phyloP scores from a whole-genome alignment of 2,797 vertebrate genomes.

The Spinibarbus caldwelli region DNA sequence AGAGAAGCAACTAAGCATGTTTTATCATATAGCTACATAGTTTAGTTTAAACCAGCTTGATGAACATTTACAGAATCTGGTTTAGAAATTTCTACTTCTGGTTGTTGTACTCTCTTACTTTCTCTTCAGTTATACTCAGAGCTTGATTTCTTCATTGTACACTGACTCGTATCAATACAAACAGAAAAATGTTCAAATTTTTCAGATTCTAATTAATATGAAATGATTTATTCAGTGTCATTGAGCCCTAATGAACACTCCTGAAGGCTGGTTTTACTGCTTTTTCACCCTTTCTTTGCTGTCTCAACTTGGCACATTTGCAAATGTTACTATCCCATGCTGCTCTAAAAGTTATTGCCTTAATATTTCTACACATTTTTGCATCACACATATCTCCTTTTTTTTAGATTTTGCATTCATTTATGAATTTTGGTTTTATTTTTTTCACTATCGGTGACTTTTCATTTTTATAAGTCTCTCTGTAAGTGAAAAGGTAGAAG shows the following conservation, averaged over 20 bases:
- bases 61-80: slow-evolving; percentile 43
- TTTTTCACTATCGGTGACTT: neutral
- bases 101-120: neutral
- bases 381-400: neutral
- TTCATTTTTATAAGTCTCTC: slow-evolving; percentile 2
- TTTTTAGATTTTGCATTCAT: slow-evolving; percentile 11
- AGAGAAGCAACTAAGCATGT: slow-evolving; percentile 1
- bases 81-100: neutral
- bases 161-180: slow-evolving; percentile 3
- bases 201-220: neutral
- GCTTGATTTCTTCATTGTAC: neutral
- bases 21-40: neutral
- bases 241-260: neutral
- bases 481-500: slow-evolving; percentile 1
- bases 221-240: neutral
- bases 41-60: slow-evolving; percentile 43
- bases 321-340: neutral
- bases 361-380: slow-evolving; percentile 29
- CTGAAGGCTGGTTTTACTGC: neutral
- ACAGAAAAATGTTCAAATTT: neutral
- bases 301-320: slow-evolving; percentile 9
- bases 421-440: slow-evolving; percentile 26
- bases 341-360: slow-evolving; percentile 36
- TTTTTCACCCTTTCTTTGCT: neutral
- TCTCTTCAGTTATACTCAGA: slow-evolving; percentile 29